phyloP scores from a whole-genome alignment of 2,113 vertebrate genomes.

The Aptenodytes forsteri region DNA sequence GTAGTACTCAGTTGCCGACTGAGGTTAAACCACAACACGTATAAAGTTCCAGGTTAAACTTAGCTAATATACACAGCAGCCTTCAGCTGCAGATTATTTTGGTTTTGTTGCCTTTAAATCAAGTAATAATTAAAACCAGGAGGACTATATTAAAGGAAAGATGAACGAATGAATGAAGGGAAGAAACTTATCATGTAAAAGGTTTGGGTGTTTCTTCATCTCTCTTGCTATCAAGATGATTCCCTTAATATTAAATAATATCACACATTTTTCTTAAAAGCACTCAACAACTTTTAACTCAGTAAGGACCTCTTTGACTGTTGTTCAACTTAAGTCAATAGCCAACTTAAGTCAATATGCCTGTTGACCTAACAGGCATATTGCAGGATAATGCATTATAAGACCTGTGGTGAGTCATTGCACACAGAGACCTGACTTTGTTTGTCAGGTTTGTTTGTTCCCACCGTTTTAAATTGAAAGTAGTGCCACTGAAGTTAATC shows the following conservation, averaged over 20 bases:
- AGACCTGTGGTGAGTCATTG: not conserved
- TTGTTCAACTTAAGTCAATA: not conserved
- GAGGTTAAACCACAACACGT: not conserved
- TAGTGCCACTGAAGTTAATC: not conserved
- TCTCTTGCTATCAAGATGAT: not conserved
- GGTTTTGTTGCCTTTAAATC: not conserved
- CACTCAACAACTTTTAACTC: not conserved
- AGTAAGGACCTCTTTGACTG: not conserved
- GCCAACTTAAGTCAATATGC: not conserved
- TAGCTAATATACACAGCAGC: not conserved
- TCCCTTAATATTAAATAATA: not conserved
- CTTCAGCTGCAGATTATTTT: not conserved
- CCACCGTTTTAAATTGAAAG: not conserved
- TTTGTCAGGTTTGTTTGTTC: no score
- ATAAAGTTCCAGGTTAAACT: not conserved
- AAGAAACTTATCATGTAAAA: not conserved
- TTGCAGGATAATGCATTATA: not conserved
- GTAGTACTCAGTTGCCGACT: no score
- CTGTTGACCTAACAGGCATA: not conserved
- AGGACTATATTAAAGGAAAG: not conserved
- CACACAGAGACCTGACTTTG: not conserved
- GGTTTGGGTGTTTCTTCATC: not conserved
- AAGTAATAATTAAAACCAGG: not conserved
- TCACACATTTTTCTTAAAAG: not conserved
- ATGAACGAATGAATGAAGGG: not conserved